Evolutionary conservation across 2,888 invertebrate species (phyloP).

Genomic region (Diabrotica balteata): DNA sequence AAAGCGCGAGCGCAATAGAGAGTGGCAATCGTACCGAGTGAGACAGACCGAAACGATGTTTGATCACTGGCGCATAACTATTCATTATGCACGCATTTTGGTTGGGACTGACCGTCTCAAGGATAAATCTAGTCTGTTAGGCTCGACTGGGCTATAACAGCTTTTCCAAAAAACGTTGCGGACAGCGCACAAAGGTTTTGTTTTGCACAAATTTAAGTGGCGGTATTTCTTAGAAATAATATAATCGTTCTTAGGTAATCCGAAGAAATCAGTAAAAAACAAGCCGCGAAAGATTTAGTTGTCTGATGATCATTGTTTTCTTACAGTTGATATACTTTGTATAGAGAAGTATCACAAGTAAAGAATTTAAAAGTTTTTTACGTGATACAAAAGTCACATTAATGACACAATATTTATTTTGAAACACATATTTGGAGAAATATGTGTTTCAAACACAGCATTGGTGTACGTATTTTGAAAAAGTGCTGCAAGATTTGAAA

Average conservation of each 20-base stretch:
- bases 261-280: neutral
- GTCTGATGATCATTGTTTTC: too few relatives aligned
- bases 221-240: slow-evolving; percentile 15
- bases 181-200: slow-evolving; percentile 8
- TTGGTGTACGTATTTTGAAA: too few relatives aligned
- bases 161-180: slow-evolving; percentile 20
- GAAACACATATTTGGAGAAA: too few relatives aligned
- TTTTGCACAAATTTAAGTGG: slow-evolving; percentile 30
- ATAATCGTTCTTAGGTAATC: slow-evolving; percentile 5
- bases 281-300: too few relatives aligned
- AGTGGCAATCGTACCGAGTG: slow-evolving; percentile 26
- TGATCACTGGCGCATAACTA: slow-evolving; percentile 59
- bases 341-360: too few relatives aligned
- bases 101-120: slow-evolving; percentile 58
- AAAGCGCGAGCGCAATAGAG: slow-evolving; percentile 19
- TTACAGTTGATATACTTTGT: too few relatives aligned
- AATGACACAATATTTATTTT: too few relatives aligned
- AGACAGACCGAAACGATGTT: slow-evolving; percentile 44
- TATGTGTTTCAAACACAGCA: too few relatives aligned
- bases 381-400: too few relatives aligned
- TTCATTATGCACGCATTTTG: slow-evolving; percentile 50
- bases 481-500: too few relatives aligned
- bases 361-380: too few relatives aligned
- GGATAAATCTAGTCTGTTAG: slow-evolving; percentile 56
- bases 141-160: slow-evolving; percentile 37